Conservation (phyloP, 23 tunicate genomes). For the Corella eumyota region DNA sequence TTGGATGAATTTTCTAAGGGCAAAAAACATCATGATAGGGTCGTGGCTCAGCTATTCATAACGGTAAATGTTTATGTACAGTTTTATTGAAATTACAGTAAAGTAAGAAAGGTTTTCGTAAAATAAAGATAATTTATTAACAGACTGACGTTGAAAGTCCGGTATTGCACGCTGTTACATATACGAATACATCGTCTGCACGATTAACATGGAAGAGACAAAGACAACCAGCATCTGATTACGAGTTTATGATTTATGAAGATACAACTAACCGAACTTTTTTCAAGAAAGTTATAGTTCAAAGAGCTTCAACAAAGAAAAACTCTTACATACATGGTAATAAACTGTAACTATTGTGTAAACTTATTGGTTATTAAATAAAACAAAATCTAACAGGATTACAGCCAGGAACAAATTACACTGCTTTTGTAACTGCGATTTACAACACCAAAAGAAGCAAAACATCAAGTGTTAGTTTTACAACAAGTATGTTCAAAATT, state of each 20-base stretch:
- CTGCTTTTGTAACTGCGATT: constrained; percentile 9
- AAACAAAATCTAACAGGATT: neutral
- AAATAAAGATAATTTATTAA: constrained; percentile 3
- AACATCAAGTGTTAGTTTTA: constrained; percentile 14
- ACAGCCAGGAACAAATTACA: constrained; percentile 27
- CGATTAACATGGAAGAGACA: constrained; percentile 6
- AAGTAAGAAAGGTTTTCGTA: too few relatives aligned
- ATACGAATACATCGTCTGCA: constrained; percentile 9
- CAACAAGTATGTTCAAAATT: constrained; percentile 17
- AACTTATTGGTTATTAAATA: neutral
- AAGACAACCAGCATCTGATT: constrained; percentile 5
- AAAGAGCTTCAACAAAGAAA: neutral
- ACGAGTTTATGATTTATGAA: neutral
- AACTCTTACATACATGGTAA: neutral
- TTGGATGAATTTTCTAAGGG: too few relatives aligned
- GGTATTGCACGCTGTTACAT: constrained; percentile 5
- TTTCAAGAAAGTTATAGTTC: neutral
- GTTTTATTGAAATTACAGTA: too few relatives aligned
- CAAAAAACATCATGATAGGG: too few relatives aligned
- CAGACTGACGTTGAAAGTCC: constrained; percentile 10
- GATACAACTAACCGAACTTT: neutral
- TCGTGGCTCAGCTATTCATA: too few relatives aligned
- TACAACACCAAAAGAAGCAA: constrained; percentile 8
- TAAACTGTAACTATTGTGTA: neutral
- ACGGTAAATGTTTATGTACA: too few relatives aligned